Percentiles rank a stretch among this genome's conserved stretches.
phyloP scores from a whole-genome alignment of 2,797 vertebrate species.

The Melanotaenia maccullochi region DNA sequence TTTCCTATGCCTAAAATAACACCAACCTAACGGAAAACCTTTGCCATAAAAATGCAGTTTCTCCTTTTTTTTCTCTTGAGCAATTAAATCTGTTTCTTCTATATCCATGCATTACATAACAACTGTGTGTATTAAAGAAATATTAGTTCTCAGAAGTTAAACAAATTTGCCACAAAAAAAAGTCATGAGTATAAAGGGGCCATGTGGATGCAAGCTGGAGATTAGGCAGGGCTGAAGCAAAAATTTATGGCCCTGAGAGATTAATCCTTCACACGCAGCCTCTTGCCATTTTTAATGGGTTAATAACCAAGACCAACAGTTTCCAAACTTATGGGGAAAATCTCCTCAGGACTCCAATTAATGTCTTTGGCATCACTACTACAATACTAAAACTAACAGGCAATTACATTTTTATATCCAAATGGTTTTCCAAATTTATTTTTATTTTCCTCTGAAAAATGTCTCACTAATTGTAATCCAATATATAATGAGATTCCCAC shows the following conservation, averaged over 20 bases:
- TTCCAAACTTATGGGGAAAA: slow-evolving; percentile 37
- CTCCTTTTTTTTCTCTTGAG: slow-evolving; percentile 18
- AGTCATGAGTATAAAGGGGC: not conserved
- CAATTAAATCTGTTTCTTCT: not conserved
- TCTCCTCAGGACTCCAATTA: slow-evolving; percentile 20
- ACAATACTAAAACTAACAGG: slow-evolving; percentile 35
- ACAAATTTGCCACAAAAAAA: slow-evolving; percentile 27
- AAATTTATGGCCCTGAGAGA: slow-evolving; percentile 26
- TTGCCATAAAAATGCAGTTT: slow-evolving; percentile 9
- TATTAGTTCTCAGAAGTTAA: slow-evolving; percentile 12
- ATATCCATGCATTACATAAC: not conserved
- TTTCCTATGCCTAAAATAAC: slow-evolving; percentile 38
- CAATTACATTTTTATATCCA: slow-evolving; percentile 32
- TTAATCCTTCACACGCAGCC: slow-evolving; percentile 27
- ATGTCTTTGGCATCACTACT: slow-evolving; percentile 36
- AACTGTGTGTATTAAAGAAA: slow-evolving; percentile 15
- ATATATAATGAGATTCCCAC: slow-evolving; percentile 31
- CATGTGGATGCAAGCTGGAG: slow-evolving; percentile 7
- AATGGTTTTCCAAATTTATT: slow-evolving; percentile 30
- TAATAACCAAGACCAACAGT: slow-evolving; percentile 28
- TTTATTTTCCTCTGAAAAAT: slow-evolving; percentile 19
- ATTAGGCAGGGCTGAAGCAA: slow-evolving; percentile 31
- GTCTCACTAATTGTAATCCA: slow-evolving; percentile 25
- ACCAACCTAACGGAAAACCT: slow-evolving; percentile 54
- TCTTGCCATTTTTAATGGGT: slow-evolving; percentile 22